Evolutionary conservation across 2,113 vertebrate genomes (phyloP).

Genomic region (Gnathonemus echidnorhynchus): DNA sequence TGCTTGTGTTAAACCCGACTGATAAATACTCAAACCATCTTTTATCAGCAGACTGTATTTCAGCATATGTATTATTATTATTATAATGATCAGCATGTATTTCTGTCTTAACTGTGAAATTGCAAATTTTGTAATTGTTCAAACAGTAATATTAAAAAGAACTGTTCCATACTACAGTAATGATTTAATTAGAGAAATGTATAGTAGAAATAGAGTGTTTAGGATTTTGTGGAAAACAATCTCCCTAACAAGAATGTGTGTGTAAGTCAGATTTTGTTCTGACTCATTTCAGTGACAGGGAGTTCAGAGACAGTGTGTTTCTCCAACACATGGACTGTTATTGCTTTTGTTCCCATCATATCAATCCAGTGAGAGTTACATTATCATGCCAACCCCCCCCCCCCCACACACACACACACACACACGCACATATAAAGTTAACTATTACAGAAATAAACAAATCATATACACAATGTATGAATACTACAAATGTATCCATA

Average conservation of each 20-base stretch:
- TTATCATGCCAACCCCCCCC: background rate
- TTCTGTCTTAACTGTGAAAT: background rate
- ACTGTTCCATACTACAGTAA: background rate
- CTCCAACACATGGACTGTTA: conserved; percentile 8
- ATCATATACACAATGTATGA: background rate
- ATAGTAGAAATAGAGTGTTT: conserved; percentile 10
- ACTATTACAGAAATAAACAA: background rate
- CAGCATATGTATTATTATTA: background rate
- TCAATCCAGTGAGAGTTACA: background rate
- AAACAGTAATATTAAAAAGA: background rate
- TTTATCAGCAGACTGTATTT: background rate
- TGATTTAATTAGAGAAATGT: conserved; percentile 14
- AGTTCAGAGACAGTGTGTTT: conserved; percentile 6
- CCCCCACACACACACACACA: background rate
- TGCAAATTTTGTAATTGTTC: background rate
- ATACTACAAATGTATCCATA: too few species aligned
- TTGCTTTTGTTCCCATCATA: conserved; percentile 4
- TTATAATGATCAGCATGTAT: background rate
- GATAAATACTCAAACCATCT: background rate
- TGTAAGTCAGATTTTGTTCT: conserved; percentile 18
- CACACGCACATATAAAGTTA: too few species aligned
- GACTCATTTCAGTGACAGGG: conserved; percentile 16
- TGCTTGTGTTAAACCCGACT: background rate
- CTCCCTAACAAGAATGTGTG: background rate
- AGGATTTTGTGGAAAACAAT: conserved; percentile 6